Base-by-base conservation (phyloP, 1,140 invertebrate species). In the Zophobas atratus region DNA sequence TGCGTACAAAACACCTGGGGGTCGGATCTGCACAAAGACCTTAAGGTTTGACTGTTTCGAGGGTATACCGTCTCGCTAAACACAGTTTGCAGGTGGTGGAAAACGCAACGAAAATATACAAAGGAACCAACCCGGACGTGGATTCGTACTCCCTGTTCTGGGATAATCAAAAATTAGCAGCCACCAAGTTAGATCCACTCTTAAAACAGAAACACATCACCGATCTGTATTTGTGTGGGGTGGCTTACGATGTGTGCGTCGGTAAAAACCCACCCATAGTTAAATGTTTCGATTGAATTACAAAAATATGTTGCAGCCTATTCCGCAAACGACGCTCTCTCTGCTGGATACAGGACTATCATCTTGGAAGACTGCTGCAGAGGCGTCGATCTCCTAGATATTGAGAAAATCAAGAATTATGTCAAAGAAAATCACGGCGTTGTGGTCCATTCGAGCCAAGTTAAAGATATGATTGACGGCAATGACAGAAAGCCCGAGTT, bases 231-330 rank as follows among this genome's bases (percentile, higher is more conserved):
- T 87, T 95, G 6, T 95, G 93, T 86, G 95, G 95, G 1, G 80
- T 96, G 3, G 94, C 95, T 0, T 93, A 92, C 82, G 95, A 96
- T 82, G 88, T 95, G 75, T 96, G 95, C 87, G 94, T 96, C n/a
- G 91, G 92, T 93, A 87, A 88, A 90, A n/a, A 20, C 20, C 20
- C 20, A 20, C 20, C 20, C 20, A 20, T 20, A 20, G 20, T 20
- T 20, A 20, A 20, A 20, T 0, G 6, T 60, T 43, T 67, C n/a
- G 20, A 5, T 48, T 46, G 20, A 4, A 34, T 4, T 2, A 32
- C 6, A 1, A 20, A 67, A 20, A 20, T 43, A 34, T 76, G 60
- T 83, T 83, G 33, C 77, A 92, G 91, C 89, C 71, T 88, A 89
- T 1, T 93, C 93, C 1, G 91, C 91, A 8, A 83, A 88, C 0